Evolutionary conservation across 2,888 invertebrate genomes (phyloP).

Genomic region (Halictus ligatus): DNA sequence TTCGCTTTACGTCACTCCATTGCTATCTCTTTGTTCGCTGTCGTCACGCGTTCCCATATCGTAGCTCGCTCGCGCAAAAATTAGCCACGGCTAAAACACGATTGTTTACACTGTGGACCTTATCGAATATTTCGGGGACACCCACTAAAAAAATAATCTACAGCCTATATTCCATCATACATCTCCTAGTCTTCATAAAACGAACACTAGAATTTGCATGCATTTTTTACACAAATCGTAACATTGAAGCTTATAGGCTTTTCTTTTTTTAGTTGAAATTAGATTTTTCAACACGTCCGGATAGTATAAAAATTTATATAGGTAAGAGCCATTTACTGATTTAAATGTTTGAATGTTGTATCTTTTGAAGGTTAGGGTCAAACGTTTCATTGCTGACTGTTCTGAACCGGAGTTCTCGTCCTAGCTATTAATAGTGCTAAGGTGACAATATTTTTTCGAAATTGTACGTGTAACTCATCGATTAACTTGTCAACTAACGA

Average conservation of each 20-base stretch:
- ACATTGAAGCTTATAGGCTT: background rate
- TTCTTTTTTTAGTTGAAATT: background rate
- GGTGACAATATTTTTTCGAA: background rate
- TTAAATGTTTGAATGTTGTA: background rate
- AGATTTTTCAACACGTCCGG: background rate
- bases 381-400: background rate
- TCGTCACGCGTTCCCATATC: constrained; percentile 45
- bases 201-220: background rate
- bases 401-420: background rate
- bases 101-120: background rate
- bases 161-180: background rate
- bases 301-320: background rate
- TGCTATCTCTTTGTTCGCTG: constrained; percentile 74
- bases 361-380: background rate
- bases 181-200: background rate
- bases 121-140: background rate
- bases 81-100: constrained; percentile 37
- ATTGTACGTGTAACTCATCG: background rate
- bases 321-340: background rate
- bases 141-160: background rate
- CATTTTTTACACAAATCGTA: background rate
- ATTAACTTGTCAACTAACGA: background rate
- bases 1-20: constrained; percentile 72
- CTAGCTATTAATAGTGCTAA: background rate
- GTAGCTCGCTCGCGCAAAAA: constrained; percentile 22